These are phyloP conservation scores for Teleogryllus oceanicus DNA, from an alignment of 2,888 invertebrate genomes.

Conservation along the genomic window DNA sequence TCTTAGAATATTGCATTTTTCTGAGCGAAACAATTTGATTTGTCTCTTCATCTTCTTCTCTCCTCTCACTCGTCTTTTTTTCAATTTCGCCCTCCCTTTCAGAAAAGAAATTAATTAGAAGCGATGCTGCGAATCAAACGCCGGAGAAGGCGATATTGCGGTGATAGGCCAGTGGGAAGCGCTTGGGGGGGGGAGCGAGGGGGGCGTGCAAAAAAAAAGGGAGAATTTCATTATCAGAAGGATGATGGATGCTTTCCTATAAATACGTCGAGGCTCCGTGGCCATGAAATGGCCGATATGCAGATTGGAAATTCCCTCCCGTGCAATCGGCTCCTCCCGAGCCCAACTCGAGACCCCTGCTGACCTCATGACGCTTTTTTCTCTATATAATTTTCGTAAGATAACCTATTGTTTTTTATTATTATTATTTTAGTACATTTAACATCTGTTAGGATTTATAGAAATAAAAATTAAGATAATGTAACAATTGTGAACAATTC, in stretches of 20 bases:
- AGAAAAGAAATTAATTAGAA: neutral
- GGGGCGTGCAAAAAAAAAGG: neutral
- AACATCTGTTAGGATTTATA: too few species aligned
- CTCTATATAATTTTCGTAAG: too few species aligned
- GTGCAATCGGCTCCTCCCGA: too few species aligned
- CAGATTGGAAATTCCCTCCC: neutral
- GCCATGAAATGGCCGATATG: constrained; percentile 6
- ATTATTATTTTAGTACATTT: too few species aligned
- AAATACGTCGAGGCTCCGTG: neutral
- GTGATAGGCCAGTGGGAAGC: neutral
- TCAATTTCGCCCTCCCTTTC: constrained; percentile 18
- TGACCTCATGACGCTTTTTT: too few species aligned
- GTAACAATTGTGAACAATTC: too few species aligned
- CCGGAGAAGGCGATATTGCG: neutral
- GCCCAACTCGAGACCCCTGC: too few species aligned
- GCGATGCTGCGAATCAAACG: neutral
- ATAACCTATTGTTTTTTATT: too few species aligned
- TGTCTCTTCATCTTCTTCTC: neutral
- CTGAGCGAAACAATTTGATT: neutral
- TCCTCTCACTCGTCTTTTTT: neutral
- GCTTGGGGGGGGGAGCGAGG: neutral
- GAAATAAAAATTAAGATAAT: too few species aligned
- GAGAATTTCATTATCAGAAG: neutral
- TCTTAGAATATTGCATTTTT: constrained; percentile 11
- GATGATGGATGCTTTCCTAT: neutral